Evolutionary conservation across 2,113 vertebrate species (phyloP), one percentile per base, ranked within the genome.

Genomic region (Maccullochella peelii): DNA sequence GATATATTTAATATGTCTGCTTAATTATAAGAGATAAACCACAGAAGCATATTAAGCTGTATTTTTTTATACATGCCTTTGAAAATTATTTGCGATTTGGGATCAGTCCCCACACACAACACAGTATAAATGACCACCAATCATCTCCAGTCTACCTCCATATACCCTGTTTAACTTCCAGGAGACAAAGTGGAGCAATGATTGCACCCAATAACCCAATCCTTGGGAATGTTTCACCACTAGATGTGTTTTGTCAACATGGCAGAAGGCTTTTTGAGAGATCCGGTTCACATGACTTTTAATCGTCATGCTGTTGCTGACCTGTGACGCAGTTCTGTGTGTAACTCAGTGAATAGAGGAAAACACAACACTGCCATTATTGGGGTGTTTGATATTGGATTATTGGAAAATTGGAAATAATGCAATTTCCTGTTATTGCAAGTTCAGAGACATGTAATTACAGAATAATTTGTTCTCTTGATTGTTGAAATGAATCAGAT

Each of bases 381-480:
- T 68, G 61, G 8, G 18, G 15, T 59, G 0, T 73, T 69, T 30
- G 12, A 18, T 54, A 58, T 49, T 79, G 21, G 33, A 23, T 52
- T 33, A 15, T 49, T 62, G 14, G 9, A 73, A 55, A 52, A 59
- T 14, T 23, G 14, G 2, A 36, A 52, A 52, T 36, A 0, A 18
- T 40, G 18, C 20, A 15, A 44, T 49, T 78, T 72, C 16, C 9
- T 72, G 30, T 63, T 44, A 49, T 38, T 66, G 59, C 61, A 77
- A n/a, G 59, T 59, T 66, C 36, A 50, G 40, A 54, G 86, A 69
- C 30, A 72, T 61, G 7, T n/a, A 76, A 20, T 70, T 36, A 33
- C n/a, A 52, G 15, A 66, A 44, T 78, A 62, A 79, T 77, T 21
- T 3, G 2, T 63, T 81, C 23, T 42, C 15, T 59, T 33, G 8